Evolutionary conservation across 2,113 vertebrate genomes (phyloP), one percentile per base, ranked within the genome.

Genomic region (Osmerus mordax): DNA sequence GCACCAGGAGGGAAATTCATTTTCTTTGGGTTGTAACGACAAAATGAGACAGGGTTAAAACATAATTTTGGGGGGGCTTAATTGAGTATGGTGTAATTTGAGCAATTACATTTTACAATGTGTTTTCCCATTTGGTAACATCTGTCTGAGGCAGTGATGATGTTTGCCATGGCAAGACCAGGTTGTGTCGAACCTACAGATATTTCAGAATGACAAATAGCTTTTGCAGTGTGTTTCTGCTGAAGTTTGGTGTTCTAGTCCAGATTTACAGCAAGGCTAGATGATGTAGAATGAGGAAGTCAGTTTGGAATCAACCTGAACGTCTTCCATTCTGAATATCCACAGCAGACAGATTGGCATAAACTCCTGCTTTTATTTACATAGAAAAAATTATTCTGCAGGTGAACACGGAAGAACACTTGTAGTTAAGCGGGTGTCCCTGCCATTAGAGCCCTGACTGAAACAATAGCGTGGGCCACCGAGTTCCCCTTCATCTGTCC

Each of bases 71-170:
- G 41, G 41, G 41, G 41, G 41, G 66, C 67, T 71, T 66, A 76
- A 78, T 59, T 78, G 77, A 65, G 29, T 75, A 54, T 75, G 71
- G 41, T 81, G 85, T 81, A 84, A 88, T 89, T 89, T 81, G 69
- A 75, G 73, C 85, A 78, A 70, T 83, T 83, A 83, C 83, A 67
- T 56, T n/a, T 6, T 1, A n/a, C 16, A n/a, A n/a, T 15, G 54
- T 56, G 54, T 15, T 15, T 15, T 56, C 16, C 53, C 14, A n/a
- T 56, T n/a, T 0, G 3, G 54, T 2, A 15, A 56, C 54, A 56
- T 56, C 15, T 4, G 41, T 71, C 85, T 86, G 71, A 81, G 62
- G 15, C 60, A 21, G 67, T 76, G 70, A 63, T 80, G 75, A 72
- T 70, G 69, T 74, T 69, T 67, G 70, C 61, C 19, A 51, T 56